Evolutionary conservation across 2,113 vertebrate species (phyloP).

Genomic region (Ariopsis seemanni): DNA sequence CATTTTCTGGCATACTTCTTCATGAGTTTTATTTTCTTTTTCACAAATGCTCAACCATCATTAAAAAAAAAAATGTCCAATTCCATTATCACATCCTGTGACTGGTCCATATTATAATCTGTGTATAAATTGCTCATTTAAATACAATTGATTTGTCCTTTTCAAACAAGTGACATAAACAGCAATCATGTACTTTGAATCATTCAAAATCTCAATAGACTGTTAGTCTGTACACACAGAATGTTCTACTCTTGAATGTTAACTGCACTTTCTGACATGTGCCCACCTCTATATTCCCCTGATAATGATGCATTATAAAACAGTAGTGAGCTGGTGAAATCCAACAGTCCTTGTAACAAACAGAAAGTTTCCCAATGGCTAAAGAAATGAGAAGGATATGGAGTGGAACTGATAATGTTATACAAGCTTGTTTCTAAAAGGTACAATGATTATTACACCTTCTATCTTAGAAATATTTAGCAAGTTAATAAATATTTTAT

Average conservation of each 20-base stretch:
- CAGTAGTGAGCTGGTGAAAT: background rate
- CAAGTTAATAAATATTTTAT: background rate
- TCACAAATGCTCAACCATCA: background rate
- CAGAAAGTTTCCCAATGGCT: background rate
- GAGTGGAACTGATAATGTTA: background rate
- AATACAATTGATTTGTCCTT: background rate
- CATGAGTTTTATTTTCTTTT: background rate
- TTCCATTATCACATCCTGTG: background rate
- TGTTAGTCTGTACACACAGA: background rate
- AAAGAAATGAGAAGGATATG: background rate
- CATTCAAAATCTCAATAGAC: background rate
- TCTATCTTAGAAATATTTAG: background rate
- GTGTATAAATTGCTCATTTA: background rate
- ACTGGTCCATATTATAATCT: background rate
- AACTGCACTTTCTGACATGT: background rate
- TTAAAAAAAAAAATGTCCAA: background rate
- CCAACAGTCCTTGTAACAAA: background rate
- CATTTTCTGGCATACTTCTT: background rate
- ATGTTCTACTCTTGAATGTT: background rate
- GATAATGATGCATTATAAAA: conserved; percentile 23
- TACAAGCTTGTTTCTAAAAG: background rate
- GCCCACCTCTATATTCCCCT: background rate
- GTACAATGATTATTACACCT: background rate
- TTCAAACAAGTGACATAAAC: background rate
- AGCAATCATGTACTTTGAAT: background rate